These are phyloP conservation scores for Temnothorax rugatulus DNA, from an alignment of 2,888 invertebrate genomes.

Conservation along the genomic window DNA sequence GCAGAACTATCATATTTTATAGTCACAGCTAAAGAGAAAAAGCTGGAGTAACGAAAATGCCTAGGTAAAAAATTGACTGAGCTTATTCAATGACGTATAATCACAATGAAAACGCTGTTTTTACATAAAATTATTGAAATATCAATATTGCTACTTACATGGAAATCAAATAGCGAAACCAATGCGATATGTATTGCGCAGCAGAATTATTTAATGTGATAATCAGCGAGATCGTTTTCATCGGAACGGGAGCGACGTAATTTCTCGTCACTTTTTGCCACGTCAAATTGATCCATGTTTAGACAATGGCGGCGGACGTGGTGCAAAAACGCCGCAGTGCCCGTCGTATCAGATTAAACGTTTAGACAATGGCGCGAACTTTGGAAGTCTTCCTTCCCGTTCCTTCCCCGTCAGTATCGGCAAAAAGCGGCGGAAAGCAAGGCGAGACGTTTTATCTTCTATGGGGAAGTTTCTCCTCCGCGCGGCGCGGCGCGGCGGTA, in stretches of 20 bases:
- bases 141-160: slow-evolving; percentile 27
- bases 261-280: slow-evolving; percentile 39
- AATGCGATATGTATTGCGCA: not conserved
- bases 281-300: slow-evolving; percentile 53
- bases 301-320: slow-evolving; percentile 40
- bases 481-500: not conserved
- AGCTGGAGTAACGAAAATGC: not conserved
- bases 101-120: not conserved
- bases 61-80: not conserved
- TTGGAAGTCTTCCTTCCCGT: slow-evolving; percentile 47
- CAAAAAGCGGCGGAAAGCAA: slow-evolving; percentile 45
- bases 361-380: slow-evolving; percentile 57
- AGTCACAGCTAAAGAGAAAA: not conserved
- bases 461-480: slow-evolving; percentile 46
- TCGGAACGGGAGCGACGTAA: slow-evolving; percentile 40
- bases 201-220: slow-evolving; percentile 33
- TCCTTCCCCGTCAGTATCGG: slow-evolving; percentile 30
- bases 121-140: slow-evolving; percentile 4
- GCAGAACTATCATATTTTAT: not conserved
- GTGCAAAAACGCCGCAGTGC: slow-evolving; percentile 27
- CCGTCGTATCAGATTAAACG: slow-evolving; percentile 55
- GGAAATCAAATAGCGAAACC: slow-evolving; percentile 18
- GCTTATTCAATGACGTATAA: not conserved
- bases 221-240: slow-evolving; percentile 26
- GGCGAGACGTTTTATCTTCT: slow-evolving; percentile 52